Percentiles rank a stretch among this genome's conserved stretches.
Conservation (phyloP, 92 coral and sea anemone species). For the Umimayanthus kanabou region DNA sequence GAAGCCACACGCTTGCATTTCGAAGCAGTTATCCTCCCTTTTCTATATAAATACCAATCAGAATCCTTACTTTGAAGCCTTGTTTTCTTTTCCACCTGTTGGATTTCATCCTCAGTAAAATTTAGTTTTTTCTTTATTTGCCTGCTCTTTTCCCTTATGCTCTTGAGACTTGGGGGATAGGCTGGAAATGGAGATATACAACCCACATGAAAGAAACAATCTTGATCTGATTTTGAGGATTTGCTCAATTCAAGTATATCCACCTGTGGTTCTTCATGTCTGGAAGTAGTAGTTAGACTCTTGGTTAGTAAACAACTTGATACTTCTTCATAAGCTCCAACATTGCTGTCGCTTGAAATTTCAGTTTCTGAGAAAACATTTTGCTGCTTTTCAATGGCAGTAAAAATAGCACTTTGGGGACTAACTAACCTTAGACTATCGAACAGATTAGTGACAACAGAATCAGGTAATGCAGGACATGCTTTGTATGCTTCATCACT, state of each 20-base stretch:
- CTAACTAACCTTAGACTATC: too few relatives aligned
- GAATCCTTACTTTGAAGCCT: constrained; percentile 42
- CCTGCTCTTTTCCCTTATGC: too few relatives aligned
- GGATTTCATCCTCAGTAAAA: constrained; percentile 32
- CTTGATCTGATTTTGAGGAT: constrained; percentile 33
- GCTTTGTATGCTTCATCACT: constrained; percentile 27
- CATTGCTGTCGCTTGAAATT: too few relatives aligned
- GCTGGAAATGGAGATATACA: constrained; percentile 36
- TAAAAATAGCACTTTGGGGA: constrained; percentile 41
- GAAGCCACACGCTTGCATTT: constrained; percentile 48
- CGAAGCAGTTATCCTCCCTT: constrained; percentile 46
- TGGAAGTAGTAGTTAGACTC: too few relatives aligned
- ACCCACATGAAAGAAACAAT: constrained; percentile 43
- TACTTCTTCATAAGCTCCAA: constrained; percentile 25
- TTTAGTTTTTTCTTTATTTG: too few relatives aligned
- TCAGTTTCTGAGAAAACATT: too few relatives aligned
- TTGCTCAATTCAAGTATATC: constrained; percentile 16
- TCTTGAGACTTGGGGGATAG: constrained; percentile 14
- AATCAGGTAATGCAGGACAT: neutral
- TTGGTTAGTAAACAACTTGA: neutral
- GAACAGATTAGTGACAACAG: constrained; percentile 16
- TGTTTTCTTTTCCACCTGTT: constrained; percentile 35
- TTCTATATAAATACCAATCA: constrained; percentile 37
- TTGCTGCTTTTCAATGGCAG: too few relatives aligned
- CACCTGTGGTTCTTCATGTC: too few relatives aligned